Evolutionary conservation across 2,888 invertebrate species (phyloP).

Genomic region (Drosophila birchii): DNA sequence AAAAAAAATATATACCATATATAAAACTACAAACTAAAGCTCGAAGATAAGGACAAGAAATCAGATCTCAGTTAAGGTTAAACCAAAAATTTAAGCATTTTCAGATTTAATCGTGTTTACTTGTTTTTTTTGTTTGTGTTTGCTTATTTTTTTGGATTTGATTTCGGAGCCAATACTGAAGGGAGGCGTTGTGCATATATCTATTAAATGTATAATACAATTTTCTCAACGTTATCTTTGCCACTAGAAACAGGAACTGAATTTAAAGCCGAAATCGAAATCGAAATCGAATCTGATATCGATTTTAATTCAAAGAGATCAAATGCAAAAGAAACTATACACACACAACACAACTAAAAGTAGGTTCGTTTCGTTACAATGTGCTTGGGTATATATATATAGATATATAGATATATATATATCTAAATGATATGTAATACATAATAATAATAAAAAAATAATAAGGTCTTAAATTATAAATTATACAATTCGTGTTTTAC

Average conservation of each 20-base stretch:
- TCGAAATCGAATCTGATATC: constrained; percentile 9
- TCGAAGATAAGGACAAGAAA: not conserved
- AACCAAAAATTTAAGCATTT: constrained; percentile 12
- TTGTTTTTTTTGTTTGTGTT: not conserved
- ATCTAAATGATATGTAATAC: constrained; percentile 27
- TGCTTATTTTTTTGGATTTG: constrained; percentile 8
- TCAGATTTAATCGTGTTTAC: constrained; percentile 14
- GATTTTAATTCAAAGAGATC: constrained; percentile 40
- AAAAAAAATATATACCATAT: not conserved
- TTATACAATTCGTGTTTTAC: constrained; percentile 38
- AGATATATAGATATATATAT: constrained; percentile 5
- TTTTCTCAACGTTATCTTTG: constrained; percentile 30
- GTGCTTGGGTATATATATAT: constrained; percentile 27
- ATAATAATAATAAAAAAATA: constrained; percentile 12
- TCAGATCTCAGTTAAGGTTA: not conserved
- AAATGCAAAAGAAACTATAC: constrained; percentile 26
- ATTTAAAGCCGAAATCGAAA: constrained; percentile 23
- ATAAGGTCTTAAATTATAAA: constrained; percentile 6
- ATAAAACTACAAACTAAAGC: constrained; percentile 14
- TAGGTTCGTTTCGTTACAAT: constrained; percentile 21
- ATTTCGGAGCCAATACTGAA: constrained; percentile 32
- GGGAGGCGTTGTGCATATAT: constrained; percentile 2
- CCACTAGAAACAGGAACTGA: constrained; percentile 38
- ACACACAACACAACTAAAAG: constrained; percentile 29
- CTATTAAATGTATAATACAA: constrained; percentile 34